Base-by-base conservation (phyloP, 2,888 invertebrate genomes). In the Aphrophora alni region DNA sequence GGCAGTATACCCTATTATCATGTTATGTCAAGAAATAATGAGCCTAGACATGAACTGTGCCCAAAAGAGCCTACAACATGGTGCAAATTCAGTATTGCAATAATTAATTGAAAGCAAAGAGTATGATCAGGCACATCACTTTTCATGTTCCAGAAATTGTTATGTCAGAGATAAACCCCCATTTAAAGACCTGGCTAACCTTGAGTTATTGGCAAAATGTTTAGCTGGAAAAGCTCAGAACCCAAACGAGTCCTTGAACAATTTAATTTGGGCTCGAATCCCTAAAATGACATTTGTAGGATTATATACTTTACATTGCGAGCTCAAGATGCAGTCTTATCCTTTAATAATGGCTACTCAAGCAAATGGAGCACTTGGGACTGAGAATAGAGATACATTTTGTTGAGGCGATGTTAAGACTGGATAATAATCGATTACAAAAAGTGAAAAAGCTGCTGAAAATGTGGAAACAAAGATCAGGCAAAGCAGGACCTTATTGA, bases 1-100 rank as follows among this genome's bases (percentile, higher is more conserved):
- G 76, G 44, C 76, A n/a, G 59, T 59, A 26, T 76, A n/a, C n/a
- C n/a, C n/a, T 73, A 76, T 28, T 76, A 44, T 76, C 76, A 76
- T 76, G 76, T 76, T 12, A 76, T 33, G 76, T 76, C 76, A 74
- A 74, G 38, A 0, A 74, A 74, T 38, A 38, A 38, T 28, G 38
- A 38, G 74, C 74, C 33, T 33, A 33, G 21, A 33, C 74, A 74
- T 74, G 38, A 74, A 38, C 74, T 74, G 25, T 38, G 74, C 17
- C 38, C 74, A 33, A 74, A 73, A 73, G 33, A 33, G 26, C 27
- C 27, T 27, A 38, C 27, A 25, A 74, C 74, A n/a, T 73, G 73
- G 73, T 73, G 73, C 28, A 73, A 73, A 28, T 73, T 27, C 28
- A 26, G 26, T 10, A 73, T 73, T 73, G 28, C 73, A 73, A 21